phyloP scores from a whole-genome alignment of 2,113 vertebrate genomes.

The Caracal caracal region DNA sequence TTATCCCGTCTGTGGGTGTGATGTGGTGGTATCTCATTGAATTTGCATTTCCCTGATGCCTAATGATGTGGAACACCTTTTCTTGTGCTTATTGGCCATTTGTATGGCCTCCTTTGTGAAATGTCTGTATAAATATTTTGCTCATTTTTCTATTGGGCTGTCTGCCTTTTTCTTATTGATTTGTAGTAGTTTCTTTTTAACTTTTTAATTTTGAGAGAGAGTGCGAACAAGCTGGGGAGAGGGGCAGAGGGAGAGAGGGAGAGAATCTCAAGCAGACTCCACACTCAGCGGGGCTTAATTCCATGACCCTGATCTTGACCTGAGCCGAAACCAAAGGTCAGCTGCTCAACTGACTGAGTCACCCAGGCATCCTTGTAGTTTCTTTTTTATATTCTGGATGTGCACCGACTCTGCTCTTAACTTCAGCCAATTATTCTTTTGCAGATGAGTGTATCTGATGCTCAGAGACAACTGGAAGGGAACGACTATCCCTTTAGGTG shows the following conservation, averaged over 20 bases:
- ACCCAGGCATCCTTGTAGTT: background rate
- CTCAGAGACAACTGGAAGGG: background rate
- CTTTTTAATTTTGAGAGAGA: too few relatives aligned
- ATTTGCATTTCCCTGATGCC: slow-evolving; percentile 36
- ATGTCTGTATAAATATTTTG: slow-evolving; percentile 59
- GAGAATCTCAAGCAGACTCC: too few relatives aligned
- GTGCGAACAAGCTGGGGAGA: too few relatives aligned
- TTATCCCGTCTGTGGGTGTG: background rate
- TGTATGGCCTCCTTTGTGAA: slow-evolving; percentile 35
- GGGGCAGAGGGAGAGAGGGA: too few relatives aligned
- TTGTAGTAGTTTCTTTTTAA: slow-evolving; percentile 51
- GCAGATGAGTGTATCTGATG: slow-evolving; percentile 59
- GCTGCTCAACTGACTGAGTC: too few relatives aligned
- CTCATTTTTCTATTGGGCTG: slow-evolving; percentile 50
- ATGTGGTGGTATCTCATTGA: background rate
- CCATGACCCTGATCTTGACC: too few relatives aligned
- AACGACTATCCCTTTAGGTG: background rate
- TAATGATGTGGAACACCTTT: background rate
- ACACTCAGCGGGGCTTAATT: too few relatives aligned
- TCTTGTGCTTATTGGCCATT: background rate
- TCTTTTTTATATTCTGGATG: slow-evolving; percentile 53
- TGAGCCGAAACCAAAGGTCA: too few relatives aligned
- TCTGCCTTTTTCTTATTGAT: slow-evolving; percentile 62
- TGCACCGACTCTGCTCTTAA: slow-evolving; percentile 44
- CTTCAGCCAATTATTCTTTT: slow-evolving; percentile 66